These are phyloP conservation scores for Xyrauchen texanus DNA, from an alignment of 2,113 vertebrate genomes.

Conservation along the genomic window DNA sequence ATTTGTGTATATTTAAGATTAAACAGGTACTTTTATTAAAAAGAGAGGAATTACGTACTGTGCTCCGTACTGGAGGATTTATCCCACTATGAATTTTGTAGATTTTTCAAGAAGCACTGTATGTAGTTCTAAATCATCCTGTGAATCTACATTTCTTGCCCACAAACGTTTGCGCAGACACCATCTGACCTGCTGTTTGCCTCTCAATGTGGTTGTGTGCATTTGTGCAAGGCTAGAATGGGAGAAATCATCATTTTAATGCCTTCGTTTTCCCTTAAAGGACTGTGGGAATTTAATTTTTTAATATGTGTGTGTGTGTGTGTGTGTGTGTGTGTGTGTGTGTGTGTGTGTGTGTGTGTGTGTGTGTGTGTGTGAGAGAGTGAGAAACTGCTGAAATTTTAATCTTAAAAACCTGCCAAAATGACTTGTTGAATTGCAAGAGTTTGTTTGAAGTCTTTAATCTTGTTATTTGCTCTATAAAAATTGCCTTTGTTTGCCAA, in stretches of 20 bases:
- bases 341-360: neutral
- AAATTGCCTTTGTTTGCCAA: neutral
- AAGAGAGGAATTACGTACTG: neutral
- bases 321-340: neutral
- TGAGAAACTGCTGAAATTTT: neutral
- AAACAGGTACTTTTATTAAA: constrained; percentile 39
- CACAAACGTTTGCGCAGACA: neutral
- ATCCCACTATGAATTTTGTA: constrained; percentile 4
- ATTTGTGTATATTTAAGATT: constrained; percentile 46
- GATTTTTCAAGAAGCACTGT: constrained; percentile 46
- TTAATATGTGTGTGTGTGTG: neutral
- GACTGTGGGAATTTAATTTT: neutral
- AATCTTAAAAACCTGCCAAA: constrained; percentile 40
- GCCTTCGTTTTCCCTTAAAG: constrained; percentile 4
- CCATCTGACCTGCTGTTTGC: constrained; percentile 33
- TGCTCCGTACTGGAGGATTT: neutral
- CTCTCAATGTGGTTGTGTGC: neutral
- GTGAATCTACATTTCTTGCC: neutral
- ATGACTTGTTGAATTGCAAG: constrained; percentile 25
- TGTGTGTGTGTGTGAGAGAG: neutral
- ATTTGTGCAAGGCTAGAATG: no score
- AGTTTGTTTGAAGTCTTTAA: constrained; percentile 33
- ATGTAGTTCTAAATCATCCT: constrained; percentile 14
- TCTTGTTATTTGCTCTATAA: constrained; percentile 16
- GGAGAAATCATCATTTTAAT: constrained; percentile 17